Evolutionary conservation across 2,888 invertebrate species (phyloP).

Genomic region (Pogonocherus hispidulus): DNA sequence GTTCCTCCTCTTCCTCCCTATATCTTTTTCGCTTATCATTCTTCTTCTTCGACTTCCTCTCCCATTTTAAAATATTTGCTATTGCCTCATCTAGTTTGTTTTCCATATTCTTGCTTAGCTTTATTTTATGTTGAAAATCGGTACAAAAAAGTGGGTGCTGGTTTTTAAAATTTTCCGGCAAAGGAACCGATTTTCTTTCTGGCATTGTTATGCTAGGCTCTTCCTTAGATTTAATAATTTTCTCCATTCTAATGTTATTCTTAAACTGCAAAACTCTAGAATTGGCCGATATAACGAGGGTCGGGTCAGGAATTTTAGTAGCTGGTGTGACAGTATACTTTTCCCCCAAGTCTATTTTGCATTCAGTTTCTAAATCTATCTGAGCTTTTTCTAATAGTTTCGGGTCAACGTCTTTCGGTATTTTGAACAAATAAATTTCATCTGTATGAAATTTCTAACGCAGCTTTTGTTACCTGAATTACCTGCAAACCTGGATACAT

Average conservation of each 20-base stretch:
- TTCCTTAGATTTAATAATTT: too few species aligned
- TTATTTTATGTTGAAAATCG: slow-evolving; percentile 55
- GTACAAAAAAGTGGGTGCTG: slow-evolving; percentile 61
- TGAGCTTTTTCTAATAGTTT: slow-evolving; percentile 40
- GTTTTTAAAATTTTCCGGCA: slow-evolving; percentile 55
- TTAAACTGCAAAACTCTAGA: slow-evolving; percentile 47
- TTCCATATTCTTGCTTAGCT: slow-evolving; percentile 52
- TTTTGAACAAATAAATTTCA: slow-evolving; percentile 48
- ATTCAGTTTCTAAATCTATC: slow-evolving; percentile 46
- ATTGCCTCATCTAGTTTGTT: slow-evolving; percentile 49
- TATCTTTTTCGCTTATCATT: slow-evolving; percentile 30
- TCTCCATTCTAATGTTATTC: slow-evolving; percentile 49
- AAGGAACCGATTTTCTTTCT: slow-evolving; percentile 38
- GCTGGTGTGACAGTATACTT: slow-evolving; percentile 50
- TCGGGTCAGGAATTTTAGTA: slow-evolving; percentile 41
- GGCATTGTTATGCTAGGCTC: too few species aligned
- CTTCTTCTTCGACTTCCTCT: slow-evolving; percentile 39
- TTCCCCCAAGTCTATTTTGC: slow-evolving; percentile 49
- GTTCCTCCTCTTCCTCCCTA: slow-evolving; percentile 29
- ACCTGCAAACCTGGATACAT: slow-evolving; percentile 34
- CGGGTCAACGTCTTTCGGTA: too few species aligned
- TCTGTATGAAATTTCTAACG: slow-evolving; percentile 35
- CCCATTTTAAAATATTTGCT: slow-evolving; percentile 36
- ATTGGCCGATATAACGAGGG: slow-evolving; percentile 38
- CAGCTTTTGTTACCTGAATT: slow-evolving; percentile 7